phyloP scores from a whole-genome alignment of 2,888 invertebrate genomes.

The Drosophila aldrichi region DNA sequence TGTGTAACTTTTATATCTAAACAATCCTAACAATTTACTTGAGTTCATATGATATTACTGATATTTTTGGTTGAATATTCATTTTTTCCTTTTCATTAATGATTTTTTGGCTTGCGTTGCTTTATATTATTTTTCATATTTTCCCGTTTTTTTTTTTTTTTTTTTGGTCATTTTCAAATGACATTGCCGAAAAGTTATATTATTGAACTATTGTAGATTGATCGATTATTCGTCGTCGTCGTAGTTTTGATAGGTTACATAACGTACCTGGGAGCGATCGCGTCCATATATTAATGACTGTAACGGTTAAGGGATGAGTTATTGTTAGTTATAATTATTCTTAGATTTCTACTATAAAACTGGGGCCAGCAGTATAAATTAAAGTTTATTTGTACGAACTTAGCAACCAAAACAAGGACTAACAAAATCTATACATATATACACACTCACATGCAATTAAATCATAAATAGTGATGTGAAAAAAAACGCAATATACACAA shows the following conservation, averaged over 20 bases:
- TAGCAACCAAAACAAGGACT: neutral
- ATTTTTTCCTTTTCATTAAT: conserved; percentile 25
- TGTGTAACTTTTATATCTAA: conserved; percentile 45
- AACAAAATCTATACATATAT: neutral
- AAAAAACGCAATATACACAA: neutral
- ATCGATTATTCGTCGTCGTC: conserved; percentile 91
- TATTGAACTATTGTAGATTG: conserved; percentile 30
- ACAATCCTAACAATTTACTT: conserved; percentile 60
- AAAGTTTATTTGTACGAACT: conserved; percentile 26
- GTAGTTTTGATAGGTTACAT: conserved; percentile 97
- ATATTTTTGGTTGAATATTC: conserved; percentile 84
- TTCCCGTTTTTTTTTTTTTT: conserved; percentile 25
- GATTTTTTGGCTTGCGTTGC: conserved; percentile 3
- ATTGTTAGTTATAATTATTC: conserved; percentile 24
- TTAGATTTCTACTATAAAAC: neutral
- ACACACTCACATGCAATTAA: neutral
- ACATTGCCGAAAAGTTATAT: conserved; percentile 55
- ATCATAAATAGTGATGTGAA: neutral
- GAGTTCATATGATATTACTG: conserved; percentile 85
- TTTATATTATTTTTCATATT: conserved; percentile 22
- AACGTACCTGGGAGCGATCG: conserved; percentile 96
- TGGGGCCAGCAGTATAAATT: neutral
- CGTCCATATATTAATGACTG: conserved; percentile 94
- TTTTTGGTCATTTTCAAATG: conserved; percentile 66
- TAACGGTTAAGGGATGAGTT: conserved; percentile 70